These are phyloP conservation scores for Cyanoderma ruficeps DNA, from an alignment of 2,113 vertebrate genomes.

Conservation along the genomic window DNA sequence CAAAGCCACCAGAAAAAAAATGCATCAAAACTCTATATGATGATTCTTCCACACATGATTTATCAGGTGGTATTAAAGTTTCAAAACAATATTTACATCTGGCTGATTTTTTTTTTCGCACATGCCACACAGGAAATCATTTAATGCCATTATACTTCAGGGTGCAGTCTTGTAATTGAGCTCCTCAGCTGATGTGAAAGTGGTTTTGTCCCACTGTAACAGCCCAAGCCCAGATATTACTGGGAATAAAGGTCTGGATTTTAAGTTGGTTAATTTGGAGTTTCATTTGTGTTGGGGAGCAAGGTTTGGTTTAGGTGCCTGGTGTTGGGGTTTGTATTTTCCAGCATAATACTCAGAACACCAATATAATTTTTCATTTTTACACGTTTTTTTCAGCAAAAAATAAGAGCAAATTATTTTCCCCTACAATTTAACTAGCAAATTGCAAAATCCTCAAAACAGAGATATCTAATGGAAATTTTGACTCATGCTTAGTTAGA, in stretches of 20 bases:
- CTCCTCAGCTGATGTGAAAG: not conserved
- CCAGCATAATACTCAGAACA: not conserved
- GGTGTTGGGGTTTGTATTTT: not conserved
- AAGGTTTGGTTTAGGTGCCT: not conserved
- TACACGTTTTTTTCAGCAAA: not conserved
- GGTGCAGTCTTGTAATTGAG: not conserved
- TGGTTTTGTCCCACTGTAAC: accelerated
- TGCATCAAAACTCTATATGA: not conserved
- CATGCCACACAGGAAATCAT: not conserved
- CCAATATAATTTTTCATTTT: not conserved
- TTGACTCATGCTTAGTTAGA: not conserved
- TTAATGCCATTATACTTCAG: not conserved
- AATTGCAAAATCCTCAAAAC: not conserved
- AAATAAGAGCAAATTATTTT: not conserved
- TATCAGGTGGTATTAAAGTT: not conserved
- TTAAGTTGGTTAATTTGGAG: not conserved
- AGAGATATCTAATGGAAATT: not conserved
- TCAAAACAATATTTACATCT: not conserved
- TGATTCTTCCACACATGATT: not conserved
- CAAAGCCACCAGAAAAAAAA: not conserved
- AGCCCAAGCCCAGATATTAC: not conserved
- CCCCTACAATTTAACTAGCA: not conserved
- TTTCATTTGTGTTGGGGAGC: not conserved
- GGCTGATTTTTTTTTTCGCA: not conserved
- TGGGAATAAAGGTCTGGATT: not conserved